Conservation (phyloP, 2,113 vertebrate species). For the Hyperopisus bebe region DNA sequence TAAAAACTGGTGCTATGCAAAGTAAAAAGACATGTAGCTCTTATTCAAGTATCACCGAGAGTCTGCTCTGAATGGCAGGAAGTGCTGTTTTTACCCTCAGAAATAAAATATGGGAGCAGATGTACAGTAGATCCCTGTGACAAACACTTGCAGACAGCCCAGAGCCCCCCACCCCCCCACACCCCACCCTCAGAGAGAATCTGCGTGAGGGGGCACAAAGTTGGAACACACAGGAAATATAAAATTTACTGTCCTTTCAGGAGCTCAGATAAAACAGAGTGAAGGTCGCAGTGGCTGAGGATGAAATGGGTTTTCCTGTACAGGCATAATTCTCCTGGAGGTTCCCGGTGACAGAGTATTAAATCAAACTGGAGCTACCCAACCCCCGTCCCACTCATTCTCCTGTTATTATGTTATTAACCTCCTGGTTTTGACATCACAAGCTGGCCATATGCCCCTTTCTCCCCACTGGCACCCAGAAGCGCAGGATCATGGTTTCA, state of each 20-base stretch:
- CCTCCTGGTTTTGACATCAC: neutral
- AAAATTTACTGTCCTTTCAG: neutral
- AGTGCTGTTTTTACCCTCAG: neutral
- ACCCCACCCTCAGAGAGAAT: neutral
- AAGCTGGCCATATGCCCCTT: neutral
- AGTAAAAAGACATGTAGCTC: neutral
- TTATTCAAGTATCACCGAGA: neutral
- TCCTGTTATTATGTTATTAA: neutral
- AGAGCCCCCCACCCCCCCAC: neutral
- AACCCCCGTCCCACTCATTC: neutral
- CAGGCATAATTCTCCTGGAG: slow-evolving; percentile 16
- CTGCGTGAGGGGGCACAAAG: neutral
- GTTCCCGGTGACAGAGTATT: neutral
- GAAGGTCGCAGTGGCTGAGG: neutral
- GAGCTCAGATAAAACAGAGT: slow-evolving; percentile 3
- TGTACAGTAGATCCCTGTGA: neutral
- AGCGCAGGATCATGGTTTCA: neutral
- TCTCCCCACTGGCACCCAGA: neutral
- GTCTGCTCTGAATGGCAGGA: neutral
- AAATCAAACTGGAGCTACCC: neutral
- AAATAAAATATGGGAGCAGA: neutral
- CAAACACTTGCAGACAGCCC: neutral
- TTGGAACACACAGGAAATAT: neutral
- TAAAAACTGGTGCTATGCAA: neutral
- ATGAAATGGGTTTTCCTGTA: slow-evolving; percentile 4